These are phyloP conservation scores for Polyergus mexicanus DNA, from an alignment of 1,140 invertebrate genomes.

Conservation along the genomic window DNA sequence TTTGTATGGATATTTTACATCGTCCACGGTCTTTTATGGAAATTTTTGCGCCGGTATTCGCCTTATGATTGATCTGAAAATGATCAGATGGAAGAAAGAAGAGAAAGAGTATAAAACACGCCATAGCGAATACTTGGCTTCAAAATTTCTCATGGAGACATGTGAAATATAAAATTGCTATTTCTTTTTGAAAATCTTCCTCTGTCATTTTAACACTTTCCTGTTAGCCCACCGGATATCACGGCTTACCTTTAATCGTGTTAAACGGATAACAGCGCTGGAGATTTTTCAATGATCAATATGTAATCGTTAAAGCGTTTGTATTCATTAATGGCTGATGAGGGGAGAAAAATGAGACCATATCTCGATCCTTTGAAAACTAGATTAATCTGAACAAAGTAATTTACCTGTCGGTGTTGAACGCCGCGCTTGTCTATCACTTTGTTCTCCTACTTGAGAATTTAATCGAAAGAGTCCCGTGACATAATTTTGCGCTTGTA, in stretches of 20 bases:
- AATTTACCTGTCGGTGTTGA: conserved; percentile 27
- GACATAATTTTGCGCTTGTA: conserved; percentile 32
- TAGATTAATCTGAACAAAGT: conserved; percentile 16
- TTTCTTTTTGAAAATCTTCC: conserved; percentile 37
- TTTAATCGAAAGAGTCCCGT: conserved; percentile 55
- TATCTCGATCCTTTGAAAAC: conserved; percentile 10
- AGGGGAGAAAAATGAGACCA: conserved; percentile 18
- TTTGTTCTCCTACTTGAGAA: background rate
- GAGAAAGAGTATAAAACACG: background rate
- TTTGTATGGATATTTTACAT: conserved; percentile 83
- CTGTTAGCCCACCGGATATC: conserved; percentile 3
- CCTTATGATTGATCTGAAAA: conserved; percentile 56
- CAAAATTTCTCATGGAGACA: conserved; percentile 43
- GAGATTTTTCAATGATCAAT: conserved; percentile 50
- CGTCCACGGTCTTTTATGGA: conserved; percentile 82
- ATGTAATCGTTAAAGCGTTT: conserved; percentile 41
- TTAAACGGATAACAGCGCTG: background rate
- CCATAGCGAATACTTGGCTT: background rate
- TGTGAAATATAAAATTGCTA: conserved; percentile 51
- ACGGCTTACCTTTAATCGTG: conserved; percentile 36
- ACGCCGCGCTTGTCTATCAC: background rate
- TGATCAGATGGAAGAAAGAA: background rate
- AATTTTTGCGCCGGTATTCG: conserved; percentile 80
- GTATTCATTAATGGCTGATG: conserved; percentile 53
- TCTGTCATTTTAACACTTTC: conserved; percentile 19